phyloP scores from a whole-genome alignment of 1,140 invertebrate genomes.

The Propsilocerus akamusi region DNA sequence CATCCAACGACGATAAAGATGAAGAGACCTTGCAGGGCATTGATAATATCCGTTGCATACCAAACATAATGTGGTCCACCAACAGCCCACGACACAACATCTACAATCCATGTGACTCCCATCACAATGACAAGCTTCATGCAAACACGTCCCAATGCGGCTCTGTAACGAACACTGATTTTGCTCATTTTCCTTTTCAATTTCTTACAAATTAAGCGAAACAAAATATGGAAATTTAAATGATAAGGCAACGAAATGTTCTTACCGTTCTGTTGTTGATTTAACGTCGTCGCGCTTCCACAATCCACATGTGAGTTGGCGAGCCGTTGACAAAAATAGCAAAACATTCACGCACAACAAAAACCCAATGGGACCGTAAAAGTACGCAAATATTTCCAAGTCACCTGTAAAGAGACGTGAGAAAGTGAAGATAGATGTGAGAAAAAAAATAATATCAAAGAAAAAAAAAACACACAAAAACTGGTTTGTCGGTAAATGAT shows the following conservation, averaged over 20 bases:
- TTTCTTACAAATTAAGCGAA: background rate
- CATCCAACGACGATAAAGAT: slow-evolving; percentile 77
- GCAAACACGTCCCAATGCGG: slow-evolving; percentile 56
- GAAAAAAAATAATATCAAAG: background rate
- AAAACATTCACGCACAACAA: slow-evolving; percentile 54
- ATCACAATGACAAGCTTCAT: slow-evolving; percentile 70
- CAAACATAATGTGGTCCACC: slow-evolving; percentile 58
- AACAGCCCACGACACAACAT: slow-evolving; percentile 50
- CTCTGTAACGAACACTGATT: slow-evolving; percentile 29
- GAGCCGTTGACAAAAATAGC: slow-evolving; percentile 58
- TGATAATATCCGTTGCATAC: slow-evolving; percentile 65
- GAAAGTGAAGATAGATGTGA: slow-evolving; percentile 12
- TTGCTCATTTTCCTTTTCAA: slow-evolving; percentile 6
- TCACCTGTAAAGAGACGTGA: slow-evolving; percentile 31
- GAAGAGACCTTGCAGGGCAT: slow-evolving; percentile 69
- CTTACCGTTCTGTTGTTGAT: slow-evolving; percentile 63
- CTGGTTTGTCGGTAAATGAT: no score
- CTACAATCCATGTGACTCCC: slow-evolving; percentile 71
- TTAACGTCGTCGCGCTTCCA: slow-evolving; percentile 76
- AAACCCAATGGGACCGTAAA: slow-evolving; percentile 61
- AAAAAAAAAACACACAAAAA: no score
- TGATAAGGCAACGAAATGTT: background rate
- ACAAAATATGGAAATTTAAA: slow-evolving; percentile 7
- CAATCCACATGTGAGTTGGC: slow-evolving; percentile 66
- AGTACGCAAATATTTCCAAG: slow-evolving; percentile 59